phyloP scores from a whole-genome alignment of 2,888 invertebrate species.

The Synanthedon formicaeformis region DNA sequence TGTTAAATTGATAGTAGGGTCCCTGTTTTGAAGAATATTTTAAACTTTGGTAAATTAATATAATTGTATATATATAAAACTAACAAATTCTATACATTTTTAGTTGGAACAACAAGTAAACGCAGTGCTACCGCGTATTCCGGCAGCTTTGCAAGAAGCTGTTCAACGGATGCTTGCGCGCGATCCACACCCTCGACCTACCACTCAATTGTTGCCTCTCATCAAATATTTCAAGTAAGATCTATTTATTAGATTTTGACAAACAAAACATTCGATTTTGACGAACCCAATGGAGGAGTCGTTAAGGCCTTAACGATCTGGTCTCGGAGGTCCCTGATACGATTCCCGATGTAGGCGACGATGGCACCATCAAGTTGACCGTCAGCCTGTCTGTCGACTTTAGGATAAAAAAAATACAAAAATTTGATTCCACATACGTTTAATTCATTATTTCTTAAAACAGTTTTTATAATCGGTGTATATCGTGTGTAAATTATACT shows the following conservation, averaged over 20 bases:
- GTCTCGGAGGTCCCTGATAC: not conserved
- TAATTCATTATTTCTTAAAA: no score
- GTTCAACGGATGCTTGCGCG: constrained; percentile 84
- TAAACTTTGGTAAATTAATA: no score
- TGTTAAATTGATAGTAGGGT: no score
- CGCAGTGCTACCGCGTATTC: constrained; percentile 82
- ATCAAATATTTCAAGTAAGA: constrained; percentile 91
- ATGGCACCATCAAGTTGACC: no score
- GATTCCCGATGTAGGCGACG: no score
- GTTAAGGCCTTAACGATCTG: not conserved
- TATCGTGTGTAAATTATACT: no score
- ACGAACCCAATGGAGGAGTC: not conserved
- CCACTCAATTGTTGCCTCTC: constrained; percentile 89
- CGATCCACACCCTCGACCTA: constrained; percentile 89
- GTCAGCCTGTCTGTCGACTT: no score
- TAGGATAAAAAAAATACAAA: no score
- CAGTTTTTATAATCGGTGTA: no score
- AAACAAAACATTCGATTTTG: not conserved
- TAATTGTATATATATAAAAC: no score
- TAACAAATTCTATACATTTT: constrained; percentile 11
- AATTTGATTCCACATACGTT: no score
- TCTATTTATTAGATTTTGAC: not conserved
- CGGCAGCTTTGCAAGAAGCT: constrained; percentile 88
- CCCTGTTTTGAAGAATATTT: no score
- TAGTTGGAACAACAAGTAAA: constrained; percentile 88